Evolutionary conservation across 2,113 vertebrate genomes (phyloP).

Genomic region (Numida meleagris): DNA sequence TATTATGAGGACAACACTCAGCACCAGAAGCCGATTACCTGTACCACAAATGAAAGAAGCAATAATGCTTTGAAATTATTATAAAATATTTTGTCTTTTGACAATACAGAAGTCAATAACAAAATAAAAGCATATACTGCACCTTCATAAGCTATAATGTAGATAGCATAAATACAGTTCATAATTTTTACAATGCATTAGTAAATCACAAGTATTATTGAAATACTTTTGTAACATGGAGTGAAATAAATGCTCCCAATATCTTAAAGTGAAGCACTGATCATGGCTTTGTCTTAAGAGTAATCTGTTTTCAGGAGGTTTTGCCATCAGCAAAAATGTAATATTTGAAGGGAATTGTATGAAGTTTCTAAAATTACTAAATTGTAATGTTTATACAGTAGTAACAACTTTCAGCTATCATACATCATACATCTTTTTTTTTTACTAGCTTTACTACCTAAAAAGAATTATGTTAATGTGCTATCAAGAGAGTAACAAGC

Average conservation of each 20-base stretch:
- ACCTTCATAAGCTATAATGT: not conserved
- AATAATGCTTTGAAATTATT: not conserved
- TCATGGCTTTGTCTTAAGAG: not conserved
- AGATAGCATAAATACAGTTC: accelerated
- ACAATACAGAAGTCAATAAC: not conserved
- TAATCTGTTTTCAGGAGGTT: not conserved
- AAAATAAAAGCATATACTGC: not conserved
- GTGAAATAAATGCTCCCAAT: not conserved
- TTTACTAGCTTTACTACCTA: not conserved
- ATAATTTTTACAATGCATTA: not conserved
- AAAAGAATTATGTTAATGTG: not conserved
- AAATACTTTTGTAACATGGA: not conserved
- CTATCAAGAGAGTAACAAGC: not conserved
- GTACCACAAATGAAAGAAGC: slow-evolving; percentile 38
- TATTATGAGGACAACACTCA: slow-evolving; percentile 63
- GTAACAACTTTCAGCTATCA: not conserved
- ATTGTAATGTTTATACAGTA: not conserved
- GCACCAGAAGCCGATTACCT: slow-evolving; percentile 79
- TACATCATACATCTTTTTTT: too few species aligned
- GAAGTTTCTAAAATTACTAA: not conserved
- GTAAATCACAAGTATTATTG: not conserved
- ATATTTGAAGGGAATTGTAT: not conserved
- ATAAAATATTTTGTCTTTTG: not conserved
- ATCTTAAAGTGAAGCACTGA: not conserved
- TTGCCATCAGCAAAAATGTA: not conserved